phyloP scores from a whole-genome alignment of 23 tunicate genomes.

The Trididemnum miniatum region DNA sequence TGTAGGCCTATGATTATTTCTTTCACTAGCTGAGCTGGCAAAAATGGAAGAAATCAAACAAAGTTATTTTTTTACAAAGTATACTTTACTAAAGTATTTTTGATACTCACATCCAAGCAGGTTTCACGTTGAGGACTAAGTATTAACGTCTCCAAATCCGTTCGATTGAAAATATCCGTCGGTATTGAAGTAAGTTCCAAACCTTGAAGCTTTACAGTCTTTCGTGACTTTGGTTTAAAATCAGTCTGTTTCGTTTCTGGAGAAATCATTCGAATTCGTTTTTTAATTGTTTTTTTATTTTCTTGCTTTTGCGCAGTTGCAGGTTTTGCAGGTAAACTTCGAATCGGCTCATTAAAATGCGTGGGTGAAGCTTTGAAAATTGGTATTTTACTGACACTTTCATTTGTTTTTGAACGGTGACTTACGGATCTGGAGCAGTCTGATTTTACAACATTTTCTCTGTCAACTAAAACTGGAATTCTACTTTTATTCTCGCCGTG shows the following conservation, averaged over 20 bases:
- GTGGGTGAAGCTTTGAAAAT: not conserved
- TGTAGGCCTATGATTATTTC: too few relatives aligned
- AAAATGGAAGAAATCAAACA: too few relatives aligned
- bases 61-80: too few relatives aligned
- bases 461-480: slow-evolving; percentile 12
- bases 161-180: slow-evolving; percentile 21
- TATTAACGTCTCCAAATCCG: slow-evolving; percentile 43
- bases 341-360: not conserved
- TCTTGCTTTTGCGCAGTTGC: not conserved
- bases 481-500: not conserved
- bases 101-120: slow-evolving; percentile 66
- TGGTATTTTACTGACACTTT: slow-evolving; percentile 9
- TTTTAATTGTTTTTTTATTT: not conserved
- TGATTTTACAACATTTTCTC: not conserved
- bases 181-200: slow-evolving; percentile 45
- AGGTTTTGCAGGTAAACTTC: not conserved
- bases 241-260: not conserved
- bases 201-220: slow-evolving; percentile 51
- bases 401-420: not conserved
- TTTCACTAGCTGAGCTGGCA: too few relatives aligned
- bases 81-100: too few relatives aligned
- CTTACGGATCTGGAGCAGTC: not conserved
- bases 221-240: not conserved
- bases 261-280: not conserved
- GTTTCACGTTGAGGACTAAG: slow-evolving; percentile 78